Percentiles rank a stretch among this genome's conserved stretches.
Conservation (phyloP, 1,140 invertebrate species). For the Cydia pomonella region DNA sequence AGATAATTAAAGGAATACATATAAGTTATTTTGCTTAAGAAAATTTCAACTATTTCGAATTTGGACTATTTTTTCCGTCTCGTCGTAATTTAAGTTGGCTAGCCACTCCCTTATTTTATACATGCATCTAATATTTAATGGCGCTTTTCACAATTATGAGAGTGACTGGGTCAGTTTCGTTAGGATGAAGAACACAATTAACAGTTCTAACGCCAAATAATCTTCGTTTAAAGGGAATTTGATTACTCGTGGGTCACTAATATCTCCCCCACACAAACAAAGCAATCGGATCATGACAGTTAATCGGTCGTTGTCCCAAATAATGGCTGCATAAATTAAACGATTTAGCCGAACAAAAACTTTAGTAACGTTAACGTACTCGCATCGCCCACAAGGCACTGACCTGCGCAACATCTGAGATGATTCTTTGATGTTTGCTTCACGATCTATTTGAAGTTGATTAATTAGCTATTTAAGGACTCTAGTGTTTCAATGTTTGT, state of each 20-base stretch:
- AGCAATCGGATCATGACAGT: neutral
- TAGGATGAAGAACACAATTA: too few relatives aligned
- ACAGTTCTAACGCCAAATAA: too few relatives aligned
- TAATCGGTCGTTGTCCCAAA: conserved; percentile 26
- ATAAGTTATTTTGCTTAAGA: too few relatives aligned
- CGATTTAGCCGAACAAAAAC: conserved; percentile 9
- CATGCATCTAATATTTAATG: too few relatives aligned
- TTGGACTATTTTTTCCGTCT: too few relatives aligned
- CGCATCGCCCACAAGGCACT: conserved; percentile 25
- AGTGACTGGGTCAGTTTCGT: too few relatives aligned
- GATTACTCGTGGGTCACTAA: neutral
- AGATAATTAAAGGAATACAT: too few relatives aligned
- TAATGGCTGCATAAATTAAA: conserved; percentile 23
- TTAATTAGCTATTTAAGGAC: conserved; percentile 2
- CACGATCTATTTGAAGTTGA: neutral
- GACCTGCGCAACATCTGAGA: conserved; percentile 6
- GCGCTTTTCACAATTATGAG: too few relatives aligned
- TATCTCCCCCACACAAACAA: neutral
- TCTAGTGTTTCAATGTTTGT: conserved; percentile 1
- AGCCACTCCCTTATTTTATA: too few relatives aligned
- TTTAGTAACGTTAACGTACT: neutral
- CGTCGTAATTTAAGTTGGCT: too few relatives aligned
- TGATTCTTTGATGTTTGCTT: conserved; percentile 8
- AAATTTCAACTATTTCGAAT: too few relatives aligned
- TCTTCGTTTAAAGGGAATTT: too few relatives aligned